Conservation (phyloP, 2,797 vertebrate genomes). For the Myioborus melanocephalus region DNA sequence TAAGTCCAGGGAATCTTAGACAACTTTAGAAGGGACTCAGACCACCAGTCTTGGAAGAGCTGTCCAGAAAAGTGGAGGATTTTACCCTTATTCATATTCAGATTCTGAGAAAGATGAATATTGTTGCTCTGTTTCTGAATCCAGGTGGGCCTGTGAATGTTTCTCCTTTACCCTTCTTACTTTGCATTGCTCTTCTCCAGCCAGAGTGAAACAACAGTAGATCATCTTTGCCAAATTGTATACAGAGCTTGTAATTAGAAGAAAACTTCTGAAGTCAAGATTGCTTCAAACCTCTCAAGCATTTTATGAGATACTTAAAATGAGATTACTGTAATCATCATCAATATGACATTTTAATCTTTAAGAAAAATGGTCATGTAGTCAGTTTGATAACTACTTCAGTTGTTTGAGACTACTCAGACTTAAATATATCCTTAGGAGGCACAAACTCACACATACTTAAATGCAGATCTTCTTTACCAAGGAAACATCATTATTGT, state of each 20-base stretch:
- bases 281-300: slow-evolving; percentile 64
- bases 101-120: not conserved
- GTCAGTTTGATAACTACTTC: slow-evolving; percentile 65
- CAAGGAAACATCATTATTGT: slow-evolving; percentile 35
- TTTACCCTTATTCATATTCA: not conserved
- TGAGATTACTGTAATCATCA: slow-evolving; percentile 73
- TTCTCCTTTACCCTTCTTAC: not conserved
- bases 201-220: not conserved
- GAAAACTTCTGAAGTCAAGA: slow-evolving; percentile 68
- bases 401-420: slow-evolving; percentile 4
- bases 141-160: not conserved
- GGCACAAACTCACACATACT: not conserved
- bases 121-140: not conserved
- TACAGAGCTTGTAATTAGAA: slow-evolving; percentile 45
- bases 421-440: slow-evolving; percentile 60
- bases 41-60: not conserved
- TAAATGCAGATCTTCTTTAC: slow-evolving; percentile 23
- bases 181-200: not conserved
- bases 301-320: slow-evolving; percentile 65
- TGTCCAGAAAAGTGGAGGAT: not conserved
- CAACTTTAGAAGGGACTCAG: not conserved
- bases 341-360: slow-evolving; percentile 61
- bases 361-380: slow-evolving; percentile 60
- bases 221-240: slow-evolving; percentile 20
- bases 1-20: not conserved